phyloP scores from a whole-genome alignment of 2,797 vertebrate genomes.

The Arnoldichthys spilopterus region DNA sequence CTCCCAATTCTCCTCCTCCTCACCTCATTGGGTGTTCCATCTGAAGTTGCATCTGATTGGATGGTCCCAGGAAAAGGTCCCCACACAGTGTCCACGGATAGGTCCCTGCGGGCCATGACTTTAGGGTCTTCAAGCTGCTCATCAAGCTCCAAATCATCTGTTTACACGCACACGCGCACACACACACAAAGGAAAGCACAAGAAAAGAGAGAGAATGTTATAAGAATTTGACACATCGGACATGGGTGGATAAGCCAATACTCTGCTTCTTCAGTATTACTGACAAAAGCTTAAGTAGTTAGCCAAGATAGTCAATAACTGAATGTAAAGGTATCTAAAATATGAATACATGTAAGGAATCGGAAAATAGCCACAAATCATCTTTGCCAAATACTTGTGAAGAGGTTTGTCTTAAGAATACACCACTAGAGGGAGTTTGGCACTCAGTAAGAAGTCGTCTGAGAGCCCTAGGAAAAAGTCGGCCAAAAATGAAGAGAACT shows the following conservation, averaged over 20 bases:
- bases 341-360: not conserved
- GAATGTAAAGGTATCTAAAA: not conserved
- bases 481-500: slow-evolving; percentile 60
- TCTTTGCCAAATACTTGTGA: not conserved
- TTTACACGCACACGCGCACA: slow-evolving; percentile 21
- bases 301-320: not conserved
- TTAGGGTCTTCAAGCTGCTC: slow-evolving; percentile 66
- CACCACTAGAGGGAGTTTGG: slow-evolving; percentile 69
- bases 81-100: slow-evolving; percentile 83
- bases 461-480: slow-evolving; percentile 41
- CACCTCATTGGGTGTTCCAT: slow-evolving; percentile 74
- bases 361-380: not conserved
- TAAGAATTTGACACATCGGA: not conserved
- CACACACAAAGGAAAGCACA: slow-evolving; percentile 25
- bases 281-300: not conserved
- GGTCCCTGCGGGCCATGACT: slow-evolving; percentile 72
- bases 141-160: slow-evolving; percentile 84
- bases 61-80: slow-evolving; percentile 87
- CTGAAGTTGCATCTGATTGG: slow-evolving; percentile 73
- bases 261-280: not conserved
- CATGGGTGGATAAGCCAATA: not conserved
- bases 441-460: slow-evolving; percentile 36
- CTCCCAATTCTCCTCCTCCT: not conserved
- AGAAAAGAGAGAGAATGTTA: not conserved
- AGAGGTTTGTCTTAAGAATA: not conserved